These are phyloP conservation scores for Phalloptychus januarius DNA, from an alignment of 2,797 vertebrate species.

Conservation along the genomic window DNA sequence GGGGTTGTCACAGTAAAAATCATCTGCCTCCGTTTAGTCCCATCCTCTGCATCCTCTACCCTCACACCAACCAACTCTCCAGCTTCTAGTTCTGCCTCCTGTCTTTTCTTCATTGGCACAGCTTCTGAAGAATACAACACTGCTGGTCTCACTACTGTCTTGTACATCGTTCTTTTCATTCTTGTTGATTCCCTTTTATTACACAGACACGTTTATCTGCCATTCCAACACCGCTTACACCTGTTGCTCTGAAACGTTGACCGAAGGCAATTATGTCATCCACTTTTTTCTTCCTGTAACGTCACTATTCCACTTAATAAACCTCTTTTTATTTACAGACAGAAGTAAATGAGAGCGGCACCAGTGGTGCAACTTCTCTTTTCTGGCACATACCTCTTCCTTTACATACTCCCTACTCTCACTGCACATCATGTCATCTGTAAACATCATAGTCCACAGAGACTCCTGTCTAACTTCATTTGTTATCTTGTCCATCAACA, in stretches of 20 bases:
- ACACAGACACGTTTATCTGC: background rate
- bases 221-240: background rate
- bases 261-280: background rate
- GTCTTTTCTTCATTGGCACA: background rate
- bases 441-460: slow-evolving; percentile 4
- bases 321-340: background rate
- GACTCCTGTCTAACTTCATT: slow-evolving; percentile 9
- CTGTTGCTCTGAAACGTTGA: background rate
- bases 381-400: background rate
- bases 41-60: background rate
- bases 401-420: background rate
- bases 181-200: background rate
- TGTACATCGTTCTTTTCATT: background rate
- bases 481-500: background rate
- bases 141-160: background rate
- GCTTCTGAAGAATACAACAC: background rate
- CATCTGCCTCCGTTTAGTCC: background rate
- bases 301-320: background rate
- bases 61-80: background rate
- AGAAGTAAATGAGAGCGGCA: too few relatives aligned
- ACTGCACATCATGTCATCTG: background rate
- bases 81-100: background rate
- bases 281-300: background rate
- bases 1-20: background rate
- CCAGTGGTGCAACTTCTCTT: background rate